phyloP scores from a whole-genome alignment of 2,113 vertebrate genomes.

The Cyanoramphus novaezelandiae region DNA sequence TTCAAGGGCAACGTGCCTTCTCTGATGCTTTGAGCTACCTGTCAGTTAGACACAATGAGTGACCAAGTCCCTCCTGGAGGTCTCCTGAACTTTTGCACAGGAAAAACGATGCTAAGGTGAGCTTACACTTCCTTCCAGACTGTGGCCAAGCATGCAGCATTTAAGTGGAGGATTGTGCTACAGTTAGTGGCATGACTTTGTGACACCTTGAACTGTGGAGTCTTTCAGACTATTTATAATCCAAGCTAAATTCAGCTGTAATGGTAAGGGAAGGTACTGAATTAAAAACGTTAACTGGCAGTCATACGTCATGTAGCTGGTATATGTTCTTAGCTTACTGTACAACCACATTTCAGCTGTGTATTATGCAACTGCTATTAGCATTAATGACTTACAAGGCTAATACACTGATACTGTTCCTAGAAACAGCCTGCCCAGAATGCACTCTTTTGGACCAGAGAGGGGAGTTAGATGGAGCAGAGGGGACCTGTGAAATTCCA shows the following conservation, averaged over 20 bases:
- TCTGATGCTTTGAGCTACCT: background rate
- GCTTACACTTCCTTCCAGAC: background rate
- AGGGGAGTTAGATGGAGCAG: background rate
- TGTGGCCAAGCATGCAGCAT: rapidly evolving
- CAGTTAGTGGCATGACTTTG: background rate
- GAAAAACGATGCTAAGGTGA: background rate
- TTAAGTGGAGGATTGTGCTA: background rate
- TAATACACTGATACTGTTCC: slow-evolving; percentile 7
- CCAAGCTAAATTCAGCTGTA: background rate
- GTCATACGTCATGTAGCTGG: rapidly evolving
- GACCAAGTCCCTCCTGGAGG: background rate
- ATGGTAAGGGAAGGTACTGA: background rate
- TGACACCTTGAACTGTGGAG: background rate
- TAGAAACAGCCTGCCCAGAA: slow-evolving; percentile 16
- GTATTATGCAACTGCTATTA: slow-evolving; percentile 42
- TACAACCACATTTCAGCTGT: background rate
- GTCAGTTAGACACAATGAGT: background rate
- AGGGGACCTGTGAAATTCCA: background rate
- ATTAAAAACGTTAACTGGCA: background rate
- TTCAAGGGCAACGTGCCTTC: rapidly evolving
- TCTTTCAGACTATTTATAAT: background rate
- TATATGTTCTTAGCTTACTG: background rate
- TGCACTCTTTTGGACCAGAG: background rate
- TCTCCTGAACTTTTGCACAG: background rate
- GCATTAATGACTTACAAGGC: slow-evolving; percentile 28